Evolutionary conservation across 2,113 vertebrate species (phyloP).

Genomic region (Brevimyrus niger): DNA sequence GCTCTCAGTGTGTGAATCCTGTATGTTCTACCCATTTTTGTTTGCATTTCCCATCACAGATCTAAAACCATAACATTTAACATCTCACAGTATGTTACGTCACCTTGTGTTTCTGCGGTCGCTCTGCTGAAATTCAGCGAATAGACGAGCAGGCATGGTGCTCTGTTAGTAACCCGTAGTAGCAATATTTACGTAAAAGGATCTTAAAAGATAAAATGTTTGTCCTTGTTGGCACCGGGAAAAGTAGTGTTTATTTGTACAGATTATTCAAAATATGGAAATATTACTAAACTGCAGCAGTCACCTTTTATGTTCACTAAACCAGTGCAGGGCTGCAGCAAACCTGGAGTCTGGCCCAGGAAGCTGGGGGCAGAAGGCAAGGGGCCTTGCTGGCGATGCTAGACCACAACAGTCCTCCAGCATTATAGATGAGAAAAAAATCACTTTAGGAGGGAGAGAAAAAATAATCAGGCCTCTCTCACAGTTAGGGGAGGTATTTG

Average conservation of each 20-base stretch:
- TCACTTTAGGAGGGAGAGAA: not conserved
- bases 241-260: not conserved
- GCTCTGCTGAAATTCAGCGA: not conserved
- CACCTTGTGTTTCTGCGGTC: not conserved
- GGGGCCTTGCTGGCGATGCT: not conserved
- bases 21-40: not conserved
- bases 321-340: not conserved
- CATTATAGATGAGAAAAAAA: not conserved
- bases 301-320: not conserved
- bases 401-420: not conserved
- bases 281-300: not conserved
- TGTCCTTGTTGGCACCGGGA: not conserved
- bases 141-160: not conserved
- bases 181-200: not conserved
- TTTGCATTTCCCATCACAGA: not conserved
- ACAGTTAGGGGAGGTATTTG: not conserved
- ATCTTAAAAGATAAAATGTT: not conserved
- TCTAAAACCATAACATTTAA: not conserved
- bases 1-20: not conserved
- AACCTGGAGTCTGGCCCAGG: not conserved
- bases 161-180: not conserved
- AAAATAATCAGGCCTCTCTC: not conserved
- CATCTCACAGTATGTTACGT: not conserved
- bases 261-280: not conserved
- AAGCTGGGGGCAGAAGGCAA: not conserved